A percentile compares a stretch with the other conserved stretches of the same genome.
Conservation (phyloP, 2,888 invertebrate species). For the Diarsia mendica region DNA sequence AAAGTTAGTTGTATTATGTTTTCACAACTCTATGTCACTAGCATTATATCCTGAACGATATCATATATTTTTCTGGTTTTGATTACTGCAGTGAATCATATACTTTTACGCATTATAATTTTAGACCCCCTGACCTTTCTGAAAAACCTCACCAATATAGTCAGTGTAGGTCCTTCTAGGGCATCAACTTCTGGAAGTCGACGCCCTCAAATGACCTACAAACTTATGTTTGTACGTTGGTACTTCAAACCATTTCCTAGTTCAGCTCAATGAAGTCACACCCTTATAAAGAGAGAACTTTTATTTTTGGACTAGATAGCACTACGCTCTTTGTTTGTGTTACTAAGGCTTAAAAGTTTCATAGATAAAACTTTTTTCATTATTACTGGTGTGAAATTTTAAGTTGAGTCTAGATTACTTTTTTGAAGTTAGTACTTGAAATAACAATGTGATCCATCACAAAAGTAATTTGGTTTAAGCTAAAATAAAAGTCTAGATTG, state of each 20-base stretch:
- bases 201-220: no score
- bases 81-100: no score
- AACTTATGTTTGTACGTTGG: no score
- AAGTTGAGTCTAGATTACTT: slow-evolving; percentile 9
- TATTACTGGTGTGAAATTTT: slow-evolving; percentile 27
- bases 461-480: neutral
- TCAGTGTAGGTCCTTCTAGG: no score
- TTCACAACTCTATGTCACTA: no score
- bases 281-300: slow-evolving; percentile 17
- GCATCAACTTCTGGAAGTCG: no score
- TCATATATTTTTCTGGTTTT: no score
- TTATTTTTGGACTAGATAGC: slow-evolving; percentile 30
- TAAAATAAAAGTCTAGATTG: slow-evolving; percentile 5
- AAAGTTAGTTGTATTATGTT: no score
- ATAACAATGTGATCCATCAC: slow-evolving; percentile 1
- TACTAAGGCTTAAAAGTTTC: slow-evolving; percentile 29
- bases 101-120: no score
- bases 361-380: slow-evolving; percentile 25
- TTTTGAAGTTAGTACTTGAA: slow-evolving; percentile 20
- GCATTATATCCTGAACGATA: no score
- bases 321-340: slow-evolving; percentile 27
- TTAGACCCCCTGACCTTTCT: no score
- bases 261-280: neutral
- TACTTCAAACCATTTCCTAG: neutral
- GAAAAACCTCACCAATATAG: no score